phyloP scores from a whole-genome alignment of 2,797 vertebrate genomes.

The Onychomys arenicola region DNA sequence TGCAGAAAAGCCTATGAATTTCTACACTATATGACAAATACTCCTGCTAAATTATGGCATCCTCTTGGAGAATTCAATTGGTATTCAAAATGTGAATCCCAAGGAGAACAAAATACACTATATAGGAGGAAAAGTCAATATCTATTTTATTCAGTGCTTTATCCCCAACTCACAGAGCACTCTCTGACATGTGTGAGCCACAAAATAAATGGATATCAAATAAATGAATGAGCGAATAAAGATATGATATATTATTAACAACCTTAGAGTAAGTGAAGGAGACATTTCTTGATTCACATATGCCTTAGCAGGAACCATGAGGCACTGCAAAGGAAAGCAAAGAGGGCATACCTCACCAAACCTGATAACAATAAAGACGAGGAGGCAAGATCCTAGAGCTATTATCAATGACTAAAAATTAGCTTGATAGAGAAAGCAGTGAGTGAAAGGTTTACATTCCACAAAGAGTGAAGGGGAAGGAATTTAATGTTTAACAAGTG shows the following conservation, averaged over 20 bases:
- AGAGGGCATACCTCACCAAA: neutral
- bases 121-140: neutral
- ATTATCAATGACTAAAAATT: neutral
- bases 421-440: neutral
- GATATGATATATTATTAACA: constrained; percentile 13
- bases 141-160: constrained; percentile 40
- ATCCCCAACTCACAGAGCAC: neutral
- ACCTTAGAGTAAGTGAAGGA: neutral
- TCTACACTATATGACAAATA: constrained; percentile 30
- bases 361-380: neutral
- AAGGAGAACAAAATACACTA: neutral
- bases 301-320: neutral
- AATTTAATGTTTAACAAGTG: neutral
- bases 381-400: neutral
- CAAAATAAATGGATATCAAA: constrained; percentile 38
- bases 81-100: constrained; percentile 6
- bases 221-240: constrained; percentile 17
- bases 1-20: constrained; percentile 29
- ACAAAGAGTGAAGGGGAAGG: neutral
- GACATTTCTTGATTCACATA: neutral
- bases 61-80: constrained; percentile 44
- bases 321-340: constrained; percentile 20
- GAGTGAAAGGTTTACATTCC: neutral
- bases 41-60: constrained; percentile 34
- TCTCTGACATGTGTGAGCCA: neutral